A percentile compares a stretch with the other conserved stretches of the same genome.
These are phyloP conservation scores for Myripristis jacobus DNA, from an alignment of 2,797 vertebrate species.

Conservation along the genomic window DNA sequence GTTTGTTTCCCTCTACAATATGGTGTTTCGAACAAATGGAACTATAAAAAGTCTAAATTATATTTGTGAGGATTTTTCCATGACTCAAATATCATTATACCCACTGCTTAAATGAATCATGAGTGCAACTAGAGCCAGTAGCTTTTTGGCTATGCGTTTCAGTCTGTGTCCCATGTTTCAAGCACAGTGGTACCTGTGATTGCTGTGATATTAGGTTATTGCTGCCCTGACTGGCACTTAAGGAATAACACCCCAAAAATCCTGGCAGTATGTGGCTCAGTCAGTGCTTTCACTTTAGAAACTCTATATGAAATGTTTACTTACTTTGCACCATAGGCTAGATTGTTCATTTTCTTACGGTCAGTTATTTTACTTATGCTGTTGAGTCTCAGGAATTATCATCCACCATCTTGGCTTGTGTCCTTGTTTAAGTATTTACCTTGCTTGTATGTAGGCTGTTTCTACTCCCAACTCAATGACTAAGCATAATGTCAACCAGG, in stretches of 20 bases:
- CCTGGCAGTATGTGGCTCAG: slow-evolving; percentile 1
- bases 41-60: slow-evolving; percentile 63
- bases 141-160: slow-evolving; percentile 39
- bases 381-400: no score
- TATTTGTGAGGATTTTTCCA: slow-evolving; percentile 74
- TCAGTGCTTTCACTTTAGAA: not conserved
- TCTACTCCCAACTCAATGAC: not conserved
- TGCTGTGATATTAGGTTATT: slow-evolving; percentile 5
- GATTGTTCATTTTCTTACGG: not conserved
- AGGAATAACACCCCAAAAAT: not conserved
- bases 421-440: not conserved
- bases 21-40: slow-evolving; percentile 61
- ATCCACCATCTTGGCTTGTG: not conserved
- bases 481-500: not conserved
- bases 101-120: slow-evolving; percentile 63
- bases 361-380: no score
- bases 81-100: slow-evolving; percentile 58
- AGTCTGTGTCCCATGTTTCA: not conserved
- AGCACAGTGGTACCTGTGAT: slow-evolving; percentile 4
- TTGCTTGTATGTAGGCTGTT: not conserved
- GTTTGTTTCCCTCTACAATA: slow-evolving; percentile 52
- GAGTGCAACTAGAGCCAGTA: slow-evolving; percentile 49
- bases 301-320: not conserved
- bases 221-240: not conserved
- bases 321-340: not conserved